Percentiles rank a stretch among this genome's conserved stretches.
Conservation (phyloP, 2,888 invertebrate species). For the Cataglyphis cursor region DNA sequence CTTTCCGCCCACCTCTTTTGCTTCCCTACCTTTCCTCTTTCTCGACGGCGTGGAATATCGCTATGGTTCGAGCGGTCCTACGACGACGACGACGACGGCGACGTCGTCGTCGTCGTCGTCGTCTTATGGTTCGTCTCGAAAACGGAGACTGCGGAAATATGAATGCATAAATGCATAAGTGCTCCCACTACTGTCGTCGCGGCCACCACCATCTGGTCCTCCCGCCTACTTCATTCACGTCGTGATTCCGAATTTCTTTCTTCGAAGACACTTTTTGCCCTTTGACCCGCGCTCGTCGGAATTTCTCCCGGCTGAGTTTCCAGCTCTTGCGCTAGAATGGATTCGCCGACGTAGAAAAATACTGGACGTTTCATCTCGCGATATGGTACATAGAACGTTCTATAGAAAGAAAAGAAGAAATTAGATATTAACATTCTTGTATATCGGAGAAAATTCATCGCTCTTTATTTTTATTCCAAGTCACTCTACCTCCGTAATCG, state of each 20-base stretch:
- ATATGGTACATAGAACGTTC: not conserved
- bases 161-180: conserved; percentile 87
- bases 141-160: conserved; percentile 84
- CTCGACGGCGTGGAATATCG: conserved; percentile 42
- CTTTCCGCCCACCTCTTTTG: conserved; percentile 81
- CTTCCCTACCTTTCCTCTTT: conserved; percentile 43
- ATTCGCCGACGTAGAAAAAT: conserved; percentile 4
- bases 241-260: conserved; percentile 75
- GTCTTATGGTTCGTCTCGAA: conserved; percentile 79
- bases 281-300: conserved; percentile 56
- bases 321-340: not conserved
- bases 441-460: conserved; percentile 3
- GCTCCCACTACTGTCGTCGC: conserved; percentile 75
- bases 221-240: conserved; percentile 72
- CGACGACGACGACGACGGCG: conserved; percentile 73
- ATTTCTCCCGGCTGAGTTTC: conserved; percentile 35
- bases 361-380: not conserved
- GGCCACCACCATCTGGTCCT: conserved; percentile 71
- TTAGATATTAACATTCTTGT: not conserved
- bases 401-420: not conserved
- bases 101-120: conserved; percentile 79
- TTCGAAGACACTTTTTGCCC: conserved; percentile 64
- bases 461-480: not conserved
- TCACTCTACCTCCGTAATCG: not conserved
- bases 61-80: conserved; percentile 53